Percentiles rank a stretch among this genome's conserved stretches.
Conservation (phyloP, 2,888 invertebrate species). For the Digitonthophagus gazella region DNA sequence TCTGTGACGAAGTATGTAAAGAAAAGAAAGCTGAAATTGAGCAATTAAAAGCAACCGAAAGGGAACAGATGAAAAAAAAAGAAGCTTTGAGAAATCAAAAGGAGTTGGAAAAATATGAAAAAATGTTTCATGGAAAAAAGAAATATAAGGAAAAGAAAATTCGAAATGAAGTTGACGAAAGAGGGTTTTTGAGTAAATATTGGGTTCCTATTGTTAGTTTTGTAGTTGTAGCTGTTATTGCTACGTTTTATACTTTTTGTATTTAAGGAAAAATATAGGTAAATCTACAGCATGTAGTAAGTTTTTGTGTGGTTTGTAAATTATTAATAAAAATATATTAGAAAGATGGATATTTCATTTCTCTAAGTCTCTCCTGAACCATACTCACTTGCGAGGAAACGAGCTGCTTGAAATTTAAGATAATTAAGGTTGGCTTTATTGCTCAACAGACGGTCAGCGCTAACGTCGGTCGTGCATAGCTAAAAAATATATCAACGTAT, state of each 20-base stretch:
- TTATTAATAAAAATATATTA: no score
- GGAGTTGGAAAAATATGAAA: conserved; percentile 74
- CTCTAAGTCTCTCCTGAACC: no score
- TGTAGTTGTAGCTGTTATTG: conserved; percentile 19
- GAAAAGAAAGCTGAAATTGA: conserved; percentile 58
- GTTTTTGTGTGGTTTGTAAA: no score
- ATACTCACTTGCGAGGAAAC: no score
- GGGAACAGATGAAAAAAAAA: conserved; percentile 58
- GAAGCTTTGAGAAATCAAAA: conserved; percentile 68
- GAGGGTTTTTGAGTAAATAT: conserved; percentile 50
- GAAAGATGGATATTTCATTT: no score
- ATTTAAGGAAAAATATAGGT: not conserved
- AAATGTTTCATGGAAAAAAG: conserved; percentile 68
- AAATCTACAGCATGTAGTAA: no score
- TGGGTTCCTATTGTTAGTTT: conserved; percentile 44
- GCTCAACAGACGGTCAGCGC: no score
- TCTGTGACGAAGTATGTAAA: conserved; percentile 66
- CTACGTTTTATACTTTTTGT: conserved; percentile 19
- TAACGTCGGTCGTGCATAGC: no score
- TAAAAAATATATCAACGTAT: no score
- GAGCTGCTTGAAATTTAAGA: no score
- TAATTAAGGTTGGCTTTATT: no score
- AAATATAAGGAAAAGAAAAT: conserved; percentile 55
- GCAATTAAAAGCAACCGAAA: conserved; percentile 55
- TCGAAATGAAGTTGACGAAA: conserved; percentile 44